Conservation (phyloP, 2,797 vertebrate genomes). For the Mormyrus hasselquistii region DNA sequence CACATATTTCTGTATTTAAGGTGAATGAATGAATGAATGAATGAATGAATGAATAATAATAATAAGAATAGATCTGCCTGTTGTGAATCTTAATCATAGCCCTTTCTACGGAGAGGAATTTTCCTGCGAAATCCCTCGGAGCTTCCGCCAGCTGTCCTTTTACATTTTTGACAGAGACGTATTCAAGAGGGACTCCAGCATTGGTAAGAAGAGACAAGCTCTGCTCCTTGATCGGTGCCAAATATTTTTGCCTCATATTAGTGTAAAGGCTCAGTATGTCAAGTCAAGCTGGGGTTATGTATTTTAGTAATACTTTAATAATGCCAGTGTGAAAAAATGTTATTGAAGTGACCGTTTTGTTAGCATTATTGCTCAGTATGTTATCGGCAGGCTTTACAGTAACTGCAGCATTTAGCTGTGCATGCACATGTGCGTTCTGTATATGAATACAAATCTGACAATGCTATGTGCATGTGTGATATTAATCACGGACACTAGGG, state of each 20-base stretch:
- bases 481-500: neutral
- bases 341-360: neutral
- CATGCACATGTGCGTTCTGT: neutral
- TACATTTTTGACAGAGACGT: constrained; percentile 99
- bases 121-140: constrained; percentile 97
- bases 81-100: neutral
- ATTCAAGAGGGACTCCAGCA: constrained; percentile 97
- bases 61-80: neutral
- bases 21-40: neutral
- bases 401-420: neutral
- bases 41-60: neutral
- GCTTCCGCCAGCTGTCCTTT: constrained; percentile 93
- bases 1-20: neutral
- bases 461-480: neutral
- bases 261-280: neutral
- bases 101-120: constrained; percentile 98
- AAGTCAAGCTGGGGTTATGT: neutral
- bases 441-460: neutral
- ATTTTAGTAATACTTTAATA: neutral
- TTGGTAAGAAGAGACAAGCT: constrained; percentile 67
- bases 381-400: neutral
- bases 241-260: neutral
- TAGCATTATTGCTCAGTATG: neutral
- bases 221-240: neutral
- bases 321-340: neutral